Base-by-base conservation (phyloP, 2,113 vertebrate species). In the Maccullochella peelii region DNA sequence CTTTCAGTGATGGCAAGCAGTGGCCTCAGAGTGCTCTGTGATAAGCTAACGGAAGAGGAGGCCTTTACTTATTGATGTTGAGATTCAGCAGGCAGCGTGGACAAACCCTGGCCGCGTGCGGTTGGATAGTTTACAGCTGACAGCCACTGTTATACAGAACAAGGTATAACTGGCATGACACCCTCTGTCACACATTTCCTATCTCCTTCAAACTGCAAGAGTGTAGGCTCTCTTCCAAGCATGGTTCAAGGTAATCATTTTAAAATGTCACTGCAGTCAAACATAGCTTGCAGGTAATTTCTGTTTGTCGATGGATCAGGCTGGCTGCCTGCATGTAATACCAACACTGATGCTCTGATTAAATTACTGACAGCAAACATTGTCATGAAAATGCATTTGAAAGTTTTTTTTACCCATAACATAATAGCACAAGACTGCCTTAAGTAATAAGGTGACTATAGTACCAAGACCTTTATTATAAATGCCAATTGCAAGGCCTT, bases 41-140 rank as follows among this genome's bases (percentile, higher is more conserved):
- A 82, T 69, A 67, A 66, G 73, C 58, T 44, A 38, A 40, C 50
- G 55, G 75, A 76, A 40, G 83, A 73, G 42, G 27, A 50, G 52
- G 38, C 58, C 70, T 91, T 90, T 88, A 90, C 73, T 92, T 90
- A 87, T 83, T 92, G 70, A 92, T 90, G 88, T 8, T 20, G 76
- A 65, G 77, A 72, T 69, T 52, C 66, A 58, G n/a, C 4, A 15
- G n/a, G 65, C 44, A 18, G 66, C 15, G 11, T 1, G 73, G 69
- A 30, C 9, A 58, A 76, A 65, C 59, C 62, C 58, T 74, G 30
- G 30, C 58, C 71, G 63, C 75, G 40, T 23, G 44, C 54, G 50
- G 40, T 9, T 27, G 54, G n/a, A 52, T 18, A n/a, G 52, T 70
- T 80, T 30, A 44, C 61, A 63, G 69, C 75, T 38, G 42, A 69